These are phyloP conservation scores for Neocrepidodera transversa DNA, from an alignment of 2,888 invertebrate genomes.

Conservation along the genomic window DNA sequence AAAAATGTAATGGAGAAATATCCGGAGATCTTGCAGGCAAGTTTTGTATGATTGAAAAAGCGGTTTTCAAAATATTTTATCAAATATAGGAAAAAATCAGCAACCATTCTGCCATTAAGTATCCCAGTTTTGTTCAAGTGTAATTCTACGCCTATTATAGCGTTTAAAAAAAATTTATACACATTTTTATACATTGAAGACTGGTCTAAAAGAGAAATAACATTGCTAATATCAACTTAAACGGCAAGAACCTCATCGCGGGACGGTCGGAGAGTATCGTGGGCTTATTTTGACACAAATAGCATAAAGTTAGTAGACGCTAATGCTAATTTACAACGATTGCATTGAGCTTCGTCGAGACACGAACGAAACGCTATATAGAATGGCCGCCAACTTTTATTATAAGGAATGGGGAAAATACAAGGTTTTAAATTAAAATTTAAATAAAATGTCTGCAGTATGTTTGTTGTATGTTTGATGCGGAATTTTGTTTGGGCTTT, in stretches of 20 bases:
- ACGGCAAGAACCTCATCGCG: conserved; percentile 35
- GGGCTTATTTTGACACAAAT: conserved; percentile 60
- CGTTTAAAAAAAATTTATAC: no score
- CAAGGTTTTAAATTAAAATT: conserved; percentile 59
- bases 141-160: no score
- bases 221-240: conserved; percentile 34
- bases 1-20: no score
- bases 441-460: conserved; percentile 59
- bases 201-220: conserved; percentile 11
- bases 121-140: no score
- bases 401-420: conserved; percentile 55
- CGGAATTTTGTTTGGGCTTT: conserved; percentile 42
- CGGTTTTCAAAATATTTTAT: no score
- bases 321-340: conserved; percentile 61
- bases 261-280: conserved; percentile 47
- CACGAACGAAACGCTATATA: conserved; percentile 44
- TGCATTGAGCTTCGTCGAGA: conserved; percentile 53
- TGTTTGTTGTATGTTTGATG: conserved; percentile 53
- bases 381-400: conserved; percentile 54
- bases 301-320: conserved; percentile 59
- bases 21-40: no score
- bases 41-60: no score
- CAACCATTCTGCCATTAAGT: no score
- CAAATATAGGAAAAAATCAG: no score
- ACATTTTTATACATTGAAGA: no score